Evolutionary conservation across 1,140 invertebrate species (phyloP).

Genomic region (Macrostomum lignano): DNA sequence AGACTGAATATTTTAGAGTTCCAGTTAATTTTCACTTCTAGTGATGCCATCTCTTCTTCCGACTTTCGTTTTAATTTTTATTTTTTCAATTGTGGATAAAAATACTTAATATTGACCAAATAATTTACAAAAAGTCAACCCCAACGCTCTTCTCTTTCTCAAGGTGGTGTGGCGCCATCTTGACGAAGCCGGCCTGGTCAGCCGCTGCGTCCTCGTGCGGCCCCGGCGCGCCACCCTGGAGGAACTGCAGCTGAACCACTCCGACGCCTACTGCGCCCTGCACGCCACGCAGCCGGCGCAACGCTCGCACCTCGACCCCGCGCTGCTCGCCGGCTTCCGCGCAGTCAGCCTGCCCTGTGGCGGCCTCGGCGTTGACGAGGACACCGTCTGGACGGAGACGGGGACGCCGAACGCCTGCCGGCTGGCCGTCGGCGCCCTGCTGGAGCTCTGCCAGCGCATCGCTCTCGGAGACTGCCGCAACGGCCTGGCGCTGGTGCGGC

Average conservation of each 20-base stretch:
- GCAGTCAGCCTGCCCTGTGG: constrained; percentile 53
- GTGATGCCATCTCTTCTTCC: too few relatives aligned
- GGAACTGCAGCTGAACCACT: constrained; percentile 58
- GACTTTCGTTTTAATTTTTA: too few relatives aligned
- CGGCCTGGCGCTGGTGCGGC: constrained; percentile 83
- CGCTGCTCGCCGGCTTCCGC: constrained; percentile 30
- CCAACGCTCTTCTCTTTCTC: too few relatives aligned
- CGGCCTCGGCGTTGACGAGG: constrained; percentile 72
- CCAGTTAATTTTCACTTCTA: too few relatives aligned
- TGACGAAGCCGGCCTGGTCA: not conserved
- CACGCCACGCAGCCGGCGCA: constrained; percentile 61
- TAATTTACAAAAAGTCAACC: too few relatives aligned
- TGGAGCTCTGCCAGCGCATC: constrained; percentile 58
- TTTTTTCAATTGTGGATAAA: too few relatives aligned
- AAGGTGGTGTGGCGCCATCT: too few relatives aligned
- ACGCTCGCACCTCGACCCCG: constrained; percentile 50
- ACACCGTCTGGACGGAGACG: constrained; percentile 74
- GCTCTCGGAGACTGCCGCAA: constrained; percentile 37
- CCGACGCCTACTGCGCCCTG: constrained; percentile 48
- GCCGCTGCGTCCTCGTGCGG: constrained; percentile 33
- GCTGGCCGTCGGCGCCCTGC: constrained; percentile 72
- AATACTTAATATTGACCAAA: too few relatives aligned
- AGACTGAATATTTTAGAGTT: too few relatives aligned
- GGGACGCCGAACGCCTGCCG: constrained; percentile 63
- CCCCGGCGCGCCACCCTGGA: constrained; percentile 63